These are phyloP conservation scores for Megaceryle alcyon DNA, from an alignment of 2,797 vertebrate species.

Conservation along the genomic window DNA sequence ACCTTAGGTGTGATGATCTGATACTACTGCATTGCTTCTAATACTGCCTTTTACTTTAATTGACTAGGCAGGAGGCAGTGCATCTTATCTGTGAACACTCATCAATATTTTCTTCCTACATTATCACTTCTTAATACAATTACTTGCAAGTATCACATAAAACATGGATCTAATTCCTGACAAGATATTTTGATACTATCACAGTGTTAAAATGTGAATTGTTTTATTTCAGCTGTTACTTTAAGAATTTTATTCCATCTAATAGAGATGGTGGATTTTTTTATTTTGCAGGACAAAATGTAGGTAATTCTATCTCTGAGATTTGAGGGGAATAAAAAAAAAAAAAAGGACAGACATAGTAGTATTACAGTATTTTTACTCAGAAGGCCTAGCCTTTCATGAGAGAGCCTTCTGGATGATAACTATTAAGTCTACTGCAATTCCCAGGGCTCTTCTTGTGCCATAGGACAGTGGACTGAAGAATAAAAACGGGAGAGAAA, in stretches of 20 bases:
- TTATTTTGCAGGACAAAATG: background rate
- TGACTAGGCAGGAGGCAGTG: background rate
- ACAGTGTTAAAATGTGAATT: background rate
- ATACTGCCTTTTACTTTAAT: background rate
- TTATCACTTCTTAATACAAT: background rate
- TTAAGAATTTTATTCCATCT: background rate
- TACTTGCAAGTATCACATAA: background rate
- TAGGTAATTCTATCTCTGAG: background rate
- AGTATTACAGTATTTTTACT: background rate
- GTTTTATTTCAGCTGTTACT: background rate
- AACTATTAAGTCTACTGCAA: background rate
- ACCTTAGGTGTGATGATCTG: background rate
- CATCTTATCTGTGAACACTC: background rate
- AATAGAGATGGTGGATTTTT: background rate
- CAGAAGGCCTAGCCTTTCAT: background rate
- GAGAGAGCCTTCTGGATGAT: background rate
- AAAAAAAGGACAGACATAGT: background rate
- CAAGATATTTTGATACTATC: background rate
- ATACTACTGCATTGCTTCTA: background rate
- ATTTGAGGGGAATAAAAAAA: background rate
- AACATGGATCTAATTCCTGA: background rate
- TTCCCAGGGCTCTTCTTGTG: background rate
- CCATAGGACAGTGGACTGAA: background rate
- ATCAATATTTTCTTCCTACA: background rate
- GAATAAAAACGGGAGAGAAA: constrained; percentile 6